Percentiles rank a stretch among this genome's conserved stretches.
Evolutionary conservation across 2,888 invertebrate species (phyloP).

Genomic region (Hirtodrosophila duncani): DNA sequence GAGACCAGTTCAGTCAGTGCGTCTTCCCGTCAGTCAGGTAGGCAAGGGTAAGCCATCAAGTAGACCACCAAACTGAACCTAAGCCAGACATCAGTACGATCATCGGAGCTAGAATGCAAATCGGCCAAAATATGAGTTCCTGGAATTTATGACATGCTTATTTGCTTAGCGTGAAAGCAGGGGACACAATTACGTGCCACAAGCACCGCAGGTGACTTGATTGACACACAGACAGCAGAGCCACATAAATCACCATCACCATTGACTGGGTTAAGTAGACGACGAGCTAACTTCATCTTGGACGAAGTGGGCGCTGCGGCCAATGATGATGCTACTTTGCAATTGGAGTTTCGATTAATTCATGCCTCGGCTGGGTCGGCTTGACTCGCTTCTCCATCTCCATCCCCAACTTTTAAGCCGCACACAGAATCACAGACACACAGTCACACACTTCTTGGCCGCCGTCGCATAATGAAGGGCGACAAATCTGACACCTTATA

Average conservation of each 20-base stretch:
- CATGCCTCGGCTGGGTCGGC: constrained; percentile 4
- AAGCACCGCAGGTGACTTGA: constrained; percentile 26
- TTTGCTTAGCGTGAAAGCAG: constrained; percentile 62
- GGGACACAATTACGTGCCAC: constrained; percentile 60
- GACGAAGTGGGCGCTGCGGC: no score
- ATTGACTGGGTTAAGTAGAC: constrained; percentile 15
- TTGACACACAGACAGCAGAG: constrained; percentile 24
- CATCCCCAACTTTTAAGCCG: constrained; percentile 47
- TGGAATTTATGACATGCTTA: constrained; percentile 40
- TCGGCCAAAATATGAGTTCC: no score
- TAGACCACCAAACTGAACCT: no score
- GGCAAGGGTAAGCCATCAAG: no score
- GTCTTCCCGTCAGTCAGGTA: no score
- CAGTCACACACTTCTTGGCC: constrained; percentile 34
- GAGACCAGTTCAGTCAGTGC: no score
- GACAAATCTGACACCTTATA: constrained; percentile 78
- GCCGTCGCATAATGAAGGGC: constrained; percentile 76
- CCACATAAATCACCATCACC: constrained; percentile 44
- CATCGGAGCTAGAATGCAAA: no score
- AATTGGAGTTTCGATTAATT: constrained; percentile 67
- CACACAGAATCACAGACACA: constrained; percentile 17
- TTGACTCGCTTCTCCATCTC: constrained; percentile 4
- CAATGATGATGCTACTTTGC: constrained; percentile 19
- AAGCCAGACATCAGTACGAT: no score
- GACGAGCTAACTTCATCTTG: background rate